These are phyloP conservation scores for Temnothorax rugatulus DNA, from an alignment of 2,888 invertebrate species.

Conservation along the genomic window DNA sequence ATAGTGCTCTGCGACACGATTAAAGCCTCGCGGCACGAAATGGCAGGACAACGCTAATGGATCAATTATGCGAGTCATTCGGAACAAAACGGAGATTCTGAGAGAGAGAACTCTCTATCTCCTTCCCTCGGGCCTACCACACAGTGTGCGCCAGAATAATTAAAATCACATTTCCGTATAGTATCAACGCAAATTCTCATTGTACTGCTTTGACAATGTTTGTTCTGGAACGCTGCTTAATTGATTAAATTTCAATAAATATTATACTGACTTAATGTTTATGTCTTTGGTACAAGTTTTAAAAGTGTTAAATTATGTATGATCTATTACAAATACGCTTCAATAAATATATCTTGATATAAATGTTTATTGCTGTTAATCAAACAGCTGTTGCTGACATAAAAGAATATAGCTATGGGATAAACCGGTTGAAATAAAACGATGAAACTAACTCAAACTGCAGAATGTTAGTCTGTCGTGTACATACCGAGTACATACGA, in stretches of 20 bases:
- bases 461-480: background rate
- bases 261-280: background rate
- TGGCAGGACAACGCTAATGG: conserved; percentile 75
- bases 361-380: background rate
- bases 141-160: conserved; percentile 76
- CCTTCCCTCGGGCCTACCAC: background rate
- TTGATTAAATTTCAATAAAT: background rate
- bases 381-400: background rate
- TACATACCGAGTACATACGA: background rate
- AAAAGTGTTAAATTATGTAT: background rate
- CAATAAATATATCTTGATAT: background rate
- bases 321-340: background rate
- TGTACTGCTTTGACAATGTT: conserved; percentile 6
- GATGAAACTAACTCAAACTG: conserved; percentile 21
- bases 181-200: conserved; percentile 72
- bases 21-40: conserved; percentile 59
- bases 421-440: background rate
- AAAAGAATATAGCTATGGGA: background rate
- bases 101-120: conserved; percentile 37
- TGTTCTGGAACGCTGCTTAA: background rate
- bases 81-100: conserved; percentile 67
- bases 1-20: conserved; percentile 64
- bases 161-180: conserved; percentile 77
- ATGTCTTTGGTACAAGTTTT: background rate
- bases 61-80: conserved; percentile 79